Conservation (phyloP, 2,888 invertebrate species). For the Leucophenga montana region DNA sequence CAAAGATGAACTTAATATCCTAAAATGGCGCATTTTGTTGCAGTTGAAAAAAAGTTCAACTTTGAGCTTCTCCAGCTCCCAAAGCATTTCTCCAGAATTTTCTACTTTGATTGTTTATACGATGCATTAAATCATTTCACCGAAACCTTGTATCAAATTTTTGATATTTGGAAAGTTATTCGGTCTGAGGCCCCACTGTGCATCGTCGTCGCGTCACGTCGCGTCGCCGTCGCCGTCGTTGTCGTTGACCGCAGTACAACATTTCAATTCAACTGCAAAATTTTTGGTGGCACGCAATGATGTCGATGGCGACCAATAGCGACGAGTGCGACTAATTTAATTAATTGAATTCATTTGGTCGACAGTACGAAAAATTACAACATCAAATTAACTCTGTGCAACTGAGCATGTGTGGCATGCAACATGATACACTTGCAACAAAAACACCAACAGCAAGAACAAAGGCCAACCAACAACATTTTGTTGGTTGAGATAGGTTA, state of each 20-base stretch:
- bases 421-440: background rate
- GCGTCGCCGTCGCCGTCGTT: too few species aligned
- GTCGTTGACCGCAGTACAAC: conserved; percentile 44
- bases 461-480: background rate
- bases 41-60: too few species aligned
- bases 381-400: conserved; percentile 56
- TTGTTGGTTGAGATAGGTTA: background rate
- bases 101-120: too few species aligned
- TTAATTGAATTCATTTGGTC: conserved; percentile 64
- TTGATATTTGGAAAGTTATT: too few species aligned
- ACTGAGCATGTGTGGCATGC: conserved; percentile 51
- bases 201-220: too few species aligned
- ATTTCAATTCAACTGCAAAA: conserved; percentile 47
- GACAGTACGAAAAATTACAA: conserved; percentile 33
- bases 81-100: too few species aligned
- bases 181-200: too few species aligned
- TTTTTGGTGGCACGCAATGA: conserved; percentile 31
- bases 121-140: too few species aligned
- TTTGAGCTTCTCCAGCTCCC: too few species aligned
- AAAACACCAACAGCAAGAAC: background rate
- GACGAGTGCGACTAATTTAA: conserved; percentile 60
- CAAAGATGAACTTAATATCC: too few species aligned
- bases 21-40: too few species aligned
- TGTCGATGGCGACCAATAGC: conserved; percentile 28
- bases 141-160: too few species aligned